phyloP scores from a whole-genome alignment of 23 tunicate species.

The Ciona savignyi region DNA sequence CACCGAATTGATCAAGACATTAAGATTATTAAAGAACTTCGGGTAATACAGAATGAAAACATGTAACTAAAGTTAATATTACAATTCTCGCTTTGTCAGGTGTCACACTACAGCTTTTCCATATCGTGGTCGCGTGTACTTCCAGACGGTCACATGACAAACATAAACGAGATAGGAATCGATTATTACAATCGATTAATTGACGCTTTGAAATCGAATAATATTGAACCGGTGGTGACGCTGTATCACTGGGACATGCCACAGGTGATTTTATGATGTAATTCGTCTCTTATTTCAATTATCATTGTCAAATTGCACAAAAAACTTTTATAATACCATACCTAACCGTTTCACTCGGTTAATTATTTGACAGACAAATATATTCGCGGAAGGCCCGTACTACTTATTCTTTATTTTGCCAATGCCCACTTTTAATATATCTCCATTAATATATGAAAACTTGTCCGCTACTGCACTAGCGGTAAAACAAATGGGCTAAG shows the following conservation, averaged over 20 bases:
- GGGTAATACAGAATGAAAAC: conserved; percentile 15
- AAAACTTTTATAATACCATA: too few species aligned
- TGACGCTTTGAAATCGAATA: conserved; percentile 29
- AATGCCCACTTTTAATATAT: too few species aligned
- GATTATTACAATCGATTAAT: conserved; percentile 72
- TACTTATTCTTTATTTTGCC: too few species aligned
- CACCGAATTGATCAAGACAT: conserved; percentile 69
- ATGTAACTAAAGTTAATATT: background rate
- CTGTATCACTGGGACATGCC: conserved; percentile 96
- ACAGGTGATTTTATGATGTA: too few species aligned
- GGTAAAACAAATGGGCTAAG: too few species aligned
- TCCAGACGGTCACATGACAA: conserved; percentile 43
- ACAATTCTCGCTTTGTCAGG: conserved; percentile 14
- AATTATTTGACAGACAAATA: too few species aligned
- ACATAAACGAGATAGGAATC: conserved; percentile 52
- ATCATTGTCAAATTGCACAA: too few species aligned
- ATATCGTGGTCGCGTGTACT: conserved; percentile 88
- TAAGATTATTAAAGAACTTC: conserved; percentile 62
- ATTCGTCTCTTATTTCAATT: too few species aligned
- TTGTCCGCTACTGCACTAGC: too few species aligned
- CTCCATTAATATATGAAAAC: too few species aligned
- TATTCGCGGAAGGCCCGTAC: too few species aligned
- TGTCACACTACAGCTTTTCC: conserved; percentile 82
- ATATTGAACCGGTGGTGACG: conserved; percentile 78
- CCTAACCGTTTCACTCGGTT: too few species aligned